Conservation (phyloP, 2,797 vertebrate species). For the Pitangus sulphuratus region DNA sequence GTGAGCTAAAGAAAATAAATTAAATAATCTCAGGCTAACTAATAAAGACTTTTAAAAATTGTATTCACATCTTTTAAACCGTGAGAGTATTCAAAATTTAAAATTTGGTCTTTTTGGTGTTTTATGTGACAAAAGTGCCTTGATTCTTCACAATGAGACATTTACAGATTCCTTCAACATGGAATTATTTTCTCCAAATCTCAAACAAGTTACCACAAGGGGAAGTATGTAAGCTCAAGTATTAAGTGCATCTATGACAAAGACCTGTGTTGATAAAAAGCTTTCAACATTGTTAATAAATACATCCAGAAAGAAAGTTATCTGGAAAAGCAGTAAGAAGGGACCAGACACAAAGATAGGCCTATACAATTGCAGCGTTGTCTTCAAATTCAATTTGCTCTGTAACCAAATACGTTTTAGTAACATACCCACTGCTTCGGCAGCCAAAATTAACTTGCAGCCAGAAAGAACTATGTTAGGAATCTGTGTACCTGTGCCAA, state of each 20-base stretch:
- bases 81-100: neutral
- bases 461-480: neutral
- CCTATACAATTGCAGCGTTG: neutral
- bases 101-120: neutral
- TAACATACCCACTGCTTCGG: neutral
- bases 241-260: neutral
- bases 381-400: slow-evolving; percentile 2
- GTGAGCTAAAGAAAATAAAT: neutral
- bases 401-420: neutral
- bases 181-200: neutral
- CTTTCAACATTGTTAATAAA: slow-evolving; percentile 7
- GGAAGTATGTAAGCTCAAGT: neutral
- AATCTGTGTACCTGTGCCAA: slow-evolving; percentile 18
- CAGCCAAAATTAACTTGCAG: neutral
- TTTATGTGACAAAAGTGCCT: neutral
- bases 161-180: neutral
- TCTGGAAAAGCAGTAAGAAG: neutral
- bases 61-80: neutral
- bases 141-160: neutral
- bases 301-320: neutral
- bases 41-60: neutral
- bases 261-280: neutral
- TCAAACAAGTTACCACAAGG: neutral
- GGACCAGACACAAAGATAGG: neutral
- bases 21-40: neutral